Percentiles rank a stretch among this genome's conserved stretches.
Conservation (phyloP, 2,113 vertebrate species). For the Parotia lawesii region DNA sequence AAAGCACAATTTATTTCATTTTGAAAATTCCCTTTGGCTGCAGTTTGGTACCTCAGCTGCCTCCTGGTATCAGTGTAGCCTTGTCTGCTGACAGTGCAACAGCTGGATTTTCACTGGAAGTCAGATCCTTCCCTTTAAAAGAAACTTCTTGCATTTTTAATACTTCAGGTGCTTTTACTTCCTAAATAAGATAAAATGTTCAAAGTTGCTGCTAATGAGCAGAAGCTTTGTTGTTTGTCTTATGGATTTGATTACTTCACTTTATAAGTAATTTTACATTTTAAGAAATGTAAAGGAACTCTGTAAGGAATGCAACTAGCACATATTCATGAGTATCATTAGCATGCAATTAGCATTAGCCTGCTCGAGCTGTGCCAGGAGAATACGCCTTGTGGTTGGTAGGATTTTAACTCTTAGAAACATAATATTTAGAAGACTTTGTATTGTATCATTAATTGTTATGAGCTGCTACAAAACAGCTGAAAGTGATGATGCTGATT, state of each 20-base stretch:
- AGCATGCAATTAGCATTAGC: constrained; percentile 2
- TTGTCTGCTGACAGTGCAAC: background rate
- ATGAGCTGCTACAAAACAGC: background rate
- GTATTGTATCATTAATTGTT: background rate
- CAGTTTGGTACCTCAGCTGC: background rate
- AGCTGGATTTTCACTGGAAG: background rate
- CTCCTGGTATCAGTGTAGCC: background rate
- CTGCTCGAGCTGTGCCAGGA: background rate
- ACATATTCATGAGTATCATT: background rate
- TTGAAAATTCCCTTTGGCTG: constrained; percentile 1
- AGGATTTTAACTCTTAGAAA: background rate
- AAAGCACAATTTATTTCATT: background rate
- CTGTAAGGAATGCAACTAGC: background rate
- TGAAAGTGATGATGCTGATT: background rate
- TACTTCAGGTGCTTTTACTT: constrained; percentile 1
- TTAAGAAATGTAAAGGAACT: constrained; percentile 1
- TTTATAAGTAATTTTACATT: background rate
- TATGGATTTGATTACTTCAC: background rate
- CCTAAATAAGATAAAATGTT: background rate
- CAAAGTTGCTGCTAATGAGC: background rate
- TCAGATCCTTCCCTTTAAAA: background rate
- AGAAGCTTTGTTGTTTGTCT: background rate
- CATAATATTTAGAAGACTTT: background rate
- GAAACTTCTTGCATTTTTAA: background rate
- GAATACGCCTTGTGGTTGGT: background rate